Base-by-base conservation (phyloP, 2,888 invertebrate genomes). In the Nomada fucata region DNA sequence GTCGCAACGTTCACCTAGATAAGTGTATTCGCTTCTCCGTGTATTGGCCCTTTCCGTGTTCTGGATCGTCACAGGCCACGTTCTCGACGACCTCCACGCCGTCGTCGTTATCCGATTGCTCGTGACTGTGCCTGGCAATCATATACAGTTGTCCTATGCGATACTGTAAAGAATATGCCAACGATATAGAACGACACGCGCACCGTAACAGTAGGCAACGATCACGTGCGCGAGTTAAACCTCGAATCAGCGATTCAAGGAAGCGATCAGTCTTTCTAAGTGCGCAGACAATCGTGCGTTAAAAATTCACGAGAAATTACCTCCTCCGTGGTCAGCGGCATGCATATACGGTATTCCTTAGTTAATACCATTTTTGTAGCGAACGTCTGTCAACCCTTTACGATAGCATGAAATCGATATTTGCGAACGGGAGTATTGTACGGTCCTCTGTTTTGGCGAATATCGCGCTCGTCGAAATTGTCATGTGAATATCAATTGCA, bases 311-410 rank as follows among this genome's bases (percentile, higher is more conserved):
- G 5, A 64, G 75, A 13, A 20, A 53, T 70, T 95, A 98, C 98
- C 96, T 98, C 98, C 93, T 98, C 97, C 2, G 97, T 97, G 2
- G 97, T 96, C 91, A 98, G 95, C 15, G 98, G 98, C 98, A 98
- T 98, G 92, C 97, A 97, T 93, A 98, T 97, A 91, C 98, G 95
- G 92, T 97, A 98, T 94, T 98, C 98, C 93, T 97, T 98, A 7
- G 96, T 96, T 86, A 97, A 94, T 90, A 97, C 97, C 98, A 98
- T 98, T 83, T 88, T 94, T 52, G 20, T 9, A 61, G 55, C 0
- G 13, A 53, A 61, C 57, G 23, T 23, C 47, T 76, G 55, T 52
- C 74, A 82, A 23, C 3, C 9, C 15, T 55, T 10, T 55, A 61
- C 5, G 42, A 65, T 76, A 76, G 47, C 76, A 80, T 80, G 11